A percentile compares a stretch with the other conserved stretches of the same genome.
These are phyloP conservation scores for Phalacrocorax brasilianus DNA, from an alignment of 2,113 vertebrate genomes.

Conservation along the genomic window DNA sequence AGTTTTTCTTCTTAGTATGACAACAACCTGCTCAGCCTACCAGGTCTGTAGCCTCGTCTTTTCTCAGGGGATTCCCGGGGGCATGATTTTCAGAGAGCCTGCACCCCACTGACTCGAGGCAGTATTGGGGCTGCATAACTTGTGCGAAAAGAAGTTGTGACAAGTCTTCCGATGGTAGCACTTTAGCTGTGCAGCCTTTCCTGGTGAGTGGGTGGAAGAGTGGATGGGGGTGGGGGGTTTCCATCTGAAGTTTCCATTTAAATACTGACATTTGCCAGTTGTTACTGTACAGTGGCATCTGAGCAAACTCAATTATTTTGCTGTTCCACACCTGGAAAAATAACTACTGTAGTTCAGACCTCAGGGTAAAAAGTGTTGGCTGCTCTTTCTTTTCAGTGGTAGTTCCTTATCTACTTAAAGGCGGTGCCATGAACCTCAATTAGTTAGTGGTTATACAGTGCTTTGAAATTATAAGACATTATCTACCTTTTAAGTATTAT, in stretches of 20 bases:
- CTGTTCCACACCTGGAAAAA: neutral
- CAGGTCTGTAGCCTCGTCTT: neutral
- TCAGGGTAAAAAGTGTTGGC: neutral
- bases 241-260: neutral
- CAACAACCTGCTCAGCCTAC: neutral
- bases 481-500: neutral
- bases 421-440: neutral
- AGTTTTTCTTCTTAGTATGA: neutral
- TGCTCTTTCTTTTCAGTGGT: neutral
- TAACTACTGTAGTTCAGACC: neutral
- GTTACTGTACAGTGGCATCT: neutral
- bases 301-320: neutral
- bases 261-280: neutral
- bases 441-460: neutral
- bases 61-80: neutral
- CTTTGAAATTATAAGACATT: neutral
- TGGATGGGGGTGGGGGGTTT: neutral
- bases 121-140: rapidly evolving
- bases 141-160: neutral
- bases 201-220: neutral
- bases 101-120: neutral
- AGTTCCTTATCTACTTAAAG: slow-evolving; percentile 13
- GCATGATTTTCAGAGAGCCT: neutral
- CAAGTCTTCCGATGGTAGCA: neutral
- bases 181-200: neutral